A percentile compares a stretch with the other conserved stretches of the same genome.
Evolutionary conservation across 2,888 invertebrate species (phyloP).

Genomic region (Helobdella robusta): DNA sequence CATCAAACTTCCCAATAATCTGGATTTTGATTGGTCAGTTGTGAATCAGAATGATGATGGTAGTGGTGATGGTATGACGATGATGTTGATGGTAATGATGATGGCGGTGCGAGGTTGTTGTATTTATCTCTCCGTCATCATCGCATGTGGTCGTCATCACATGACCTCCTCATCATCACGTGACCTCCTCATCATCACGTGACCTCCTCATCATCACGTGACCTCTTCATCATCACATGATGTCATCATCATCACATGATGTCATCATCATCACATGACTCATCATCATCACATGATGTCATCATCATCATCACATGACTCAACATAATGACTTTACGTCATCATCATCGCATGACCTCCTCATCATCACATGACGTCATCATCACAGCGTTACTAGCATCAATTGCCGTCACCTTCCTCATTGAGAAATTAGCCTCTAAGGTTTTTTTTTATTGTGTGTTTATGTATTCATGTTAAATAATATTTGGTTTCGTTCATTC

Average conservation of each 20-base stretch:
- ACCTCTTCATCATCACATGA: conserved; percentile 17
- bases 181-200: too few relatives aligned
- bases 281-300: conserved; percentile 14
- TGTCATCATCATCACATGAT: conserved; percentile 12
- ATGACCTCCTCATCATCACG: too few relatives aligned
- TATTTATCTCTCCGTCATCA: conserved; percentile 19
- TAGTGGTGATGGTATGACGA: conserved; percentile 11
- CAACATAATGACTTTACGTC: too few relatives aligned
- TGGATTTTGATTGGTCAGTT: conserved; percentile 21
- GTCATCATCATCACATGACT: conserved; percentile 9
- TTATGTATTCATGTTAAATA: too few relatives aligned
- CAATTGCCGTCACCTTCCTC: background rate
- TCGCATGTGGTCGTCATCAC: conserved; percentile 19
- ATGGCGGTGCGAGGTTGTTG: too few relatives aligned
- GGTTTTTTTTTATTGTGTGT: conserved; percentile 4
- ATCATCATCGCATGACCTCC: too few relatives aligned
- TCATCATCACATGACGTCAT: too few relatives aligned
- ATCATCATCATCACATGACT: conserved; percentile 7
- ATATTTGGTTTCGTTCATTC: too few relatives aligned
- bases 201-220: too few relatives aligned
- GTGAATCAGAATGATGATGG: conserved; percentile 4
- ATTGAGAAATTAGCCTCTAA: conserved; percentile 16
- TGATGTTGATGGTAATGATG: conserved; percentile 18
- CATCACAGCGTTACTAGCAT: background rate
- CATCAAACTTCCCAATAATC: conserved; percentile 17